Evolutionary conservation across 2,797 vertebrate genomes (phyloP), one percentile per base, ranked within the genome.

Genomic region (Gephyroberyx darwinii): DNA sequence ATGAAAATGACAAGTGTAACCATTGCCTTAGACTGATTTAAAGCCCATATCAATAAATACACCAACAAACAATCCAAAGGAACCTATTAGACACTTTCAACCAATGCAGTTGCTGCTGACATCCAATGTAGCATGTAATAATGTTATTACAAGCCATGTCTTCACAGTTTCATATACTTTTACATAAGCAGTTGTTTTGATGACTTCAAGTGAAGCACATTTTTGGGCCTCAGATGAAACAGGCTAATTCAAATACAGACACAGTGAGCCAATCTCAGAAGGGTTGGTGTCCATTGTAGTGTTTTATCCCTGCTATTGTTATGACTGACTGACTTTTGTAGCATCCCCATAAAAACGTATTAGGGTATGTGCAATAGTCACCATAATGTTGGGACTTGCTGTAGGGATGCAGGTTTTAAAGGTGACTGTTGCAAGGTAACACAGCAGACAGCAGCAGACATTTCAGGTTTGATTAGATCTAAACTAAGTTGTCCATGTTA

Each of bases 321-420:
- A 69, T 79, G 69, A 85, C 87, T 87, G 85, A 83, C 65, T n/a
- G 78, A 81, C 74, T 89, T 90, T 90, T 83, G 91, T 73, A 57
- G 70, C 78, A 54, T 63, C 78, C 43, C 73, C 50, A 63, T 81
- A 75, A 74, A 78, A 78, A 81, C 68, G 63, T 75, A 69, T 71
- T 74, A 57, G 59, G 58, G 45, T 63, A 59, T 50, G 75, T 80
- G 55, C 43, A 20, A 65, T 65, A 26, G 69, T 59, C 37, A 74
- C 52, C 8, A n/a, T 66, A 52, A 75, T 81, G 76, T 77, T 74
- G 47, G 69, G 48, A 39, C 50, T 66, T 56, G 62, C 83, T 81
- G 80, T 69, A 33, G 43, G 63, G 47, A 71, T 39, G 50, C 55
- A 55, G 33, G 22, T 51, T 69, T 61, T 70, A 5, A 74, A 78